These are phyloP conservation scores for Caenorhabditis inopinata DNA, from an alignment of 1,140 invertebrate species.

Conservation along the genomic window DNA sequence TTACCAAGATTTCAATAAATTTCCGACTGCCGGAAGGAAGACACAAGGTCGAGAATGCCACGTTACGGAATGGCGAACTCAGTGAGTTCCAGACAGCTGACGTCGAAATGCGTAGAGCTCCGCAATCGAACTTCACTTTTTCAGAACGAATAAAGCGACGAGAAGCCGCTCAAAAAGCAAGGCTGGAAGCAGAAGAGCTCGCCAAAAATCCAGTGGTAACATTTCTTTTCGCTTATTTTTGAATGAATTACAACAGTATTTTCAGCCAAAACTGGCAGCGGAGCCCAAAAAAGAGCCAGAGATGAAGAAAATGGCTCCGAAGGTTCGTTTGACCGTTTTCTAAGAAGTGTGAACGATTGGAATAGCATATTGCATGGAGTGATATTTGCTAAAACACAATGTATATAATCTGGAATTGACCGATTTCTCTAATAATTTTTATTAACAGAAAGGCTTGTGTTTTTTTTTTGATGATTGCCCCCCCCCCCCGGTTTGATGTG, in stretches of 20 bases:
- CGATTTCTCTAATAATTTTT: too few relatives aligned
- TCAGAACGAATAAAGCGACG: conserved; percentile 53
- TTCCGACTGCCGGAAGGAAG: conserved; percentile 63
- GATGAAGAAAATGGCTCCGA: conserved; percentile 7
- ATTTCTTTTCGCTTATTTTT: neutral
- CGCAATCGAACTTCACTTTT: conserved; percentile 7
- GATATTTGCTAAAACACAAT: neutral
- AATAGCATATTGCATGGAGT: conserved; percentile 37
- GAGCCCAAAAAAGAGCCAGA: conserved; percentile 8
- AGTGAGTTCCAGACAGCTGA: too few relatives aligned
- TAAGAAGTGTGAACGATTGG: too few relatives aligned
- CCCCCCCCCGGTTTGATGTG: conserved; percentile 10
- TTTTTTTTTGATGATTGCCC: neutral
- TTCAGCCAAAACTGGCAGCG: conserved; percentile 29
- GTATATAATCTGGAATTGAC: neutral
- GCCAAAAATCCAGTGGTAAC: conserved; percentile 32
- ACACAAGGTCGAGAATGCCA: conserved; percentile 63
- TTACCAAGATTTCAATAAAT: conserved; percentile 60
- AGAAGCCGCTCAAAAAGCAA: conserved; percentile 52
- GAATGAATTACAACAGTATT: neutral
- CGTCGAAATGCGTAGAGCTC: too few relatives aligned
- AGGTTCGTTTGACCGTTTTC: conserved; percentile 35
- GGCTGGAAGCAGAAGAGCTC: conserved; percentile 39
- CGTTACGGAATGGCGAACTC: conserved; percentile 64
- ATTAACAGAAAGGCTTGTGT: too few relatives aligned